Percentiles rank a stretch among this genome's conserved stretches.
Conservation (phyloP, 2,113 vertebrate species). For the Chrysochloris asiatica region DNA sequence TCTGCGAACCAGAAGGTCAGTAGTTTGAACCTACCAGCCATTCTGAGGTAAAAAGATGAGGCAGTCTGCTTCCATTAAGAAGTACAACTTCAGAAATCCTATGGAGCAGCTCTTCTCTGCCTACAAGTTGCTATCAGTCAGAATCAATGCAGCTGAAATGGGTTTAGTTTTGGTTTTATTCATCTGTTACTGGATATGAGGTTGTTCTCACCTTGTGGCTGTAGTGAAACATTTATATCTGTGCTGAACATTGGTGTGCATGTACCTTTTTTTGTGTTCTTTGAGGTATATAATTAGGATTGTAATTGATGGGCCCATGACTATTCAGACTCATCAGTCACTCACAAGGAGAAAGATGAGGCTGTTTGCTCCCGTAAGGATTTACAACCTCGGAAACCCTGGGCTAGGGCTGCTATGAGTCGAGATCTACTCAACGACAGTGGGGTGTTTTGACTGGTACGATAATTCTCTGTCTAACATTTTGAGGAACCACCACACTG, state of each 20-base stretch:
- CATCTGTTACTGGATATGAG: not conserved
- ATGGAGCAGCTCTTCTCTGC: not conserved
- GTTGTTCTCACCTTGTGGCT: not conserved
- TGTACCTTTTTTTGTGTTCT: not conserved
- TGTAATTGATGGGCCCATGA: too few species aligned
- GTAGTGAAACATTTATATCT: not conserved
- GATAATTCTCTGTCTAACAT: too few species aligned
- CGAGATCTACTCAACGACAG: too few species aligned
- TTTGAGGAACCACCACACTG: not conserved
- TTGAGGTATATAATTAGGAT: not conserved
- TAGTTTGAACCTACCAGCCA: not conserved
- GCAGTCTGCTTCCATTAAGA: not conserved
- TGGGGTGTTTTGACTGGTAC: too few species aligned
- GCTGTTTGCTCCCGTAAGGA: too few species aligned
- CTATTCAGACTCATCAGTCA: too few species aligned
- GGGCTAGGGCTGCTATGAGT: too few species aligned
- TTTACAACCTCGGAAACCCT: too few species aligned
- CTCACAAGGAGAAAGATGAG: too few species aligned
- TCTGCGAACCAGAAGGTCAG: not conserved
- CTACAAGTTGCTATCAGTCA: not conserved
- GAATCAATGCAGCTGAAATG: not conserved
- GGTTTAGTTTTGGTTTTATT: not conserved
- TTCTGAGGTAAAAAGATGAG: not conserved
- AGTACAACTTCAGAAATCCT: not conserved
- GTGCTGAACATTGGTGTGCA: not conserved